Base-by-base conservation (phyloP, 2,797 vertebrate genomes). In the Pelochelys cantorii region DNA sequence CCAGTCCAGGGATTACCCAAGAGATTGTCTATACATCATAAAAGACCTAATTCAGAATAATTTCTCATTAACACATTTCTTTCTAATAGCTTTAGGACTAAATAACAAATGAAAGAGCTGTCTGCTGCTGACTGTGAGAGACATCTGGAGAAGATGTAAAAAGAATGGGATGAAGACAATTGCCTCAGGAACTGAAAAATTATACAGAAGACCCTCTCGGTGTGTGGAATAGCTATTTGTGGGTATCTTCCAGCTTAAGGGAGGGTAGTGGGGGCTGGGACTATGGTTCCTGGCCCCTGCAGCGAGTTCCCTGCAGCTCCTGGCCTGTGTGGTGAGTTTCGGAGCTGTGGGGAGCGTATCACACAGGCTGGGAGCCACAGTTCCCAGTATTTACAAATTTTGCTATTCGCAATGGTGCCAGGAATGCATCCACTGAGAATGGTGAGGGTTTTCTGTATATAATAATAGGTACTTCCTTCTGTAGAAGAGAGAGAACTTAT, bases 71-170 rank as follows among this genome's bases (percentile, higher is more conserved):
- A 52, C 79, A 84, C 59, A 89, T 89, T 88, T 93, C 94, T 91
- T 89, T 92, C 94, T 94, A 92, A 90, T 74, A 84, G 90, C 92
- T 90, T 91, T 80, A 86, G 60, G 93, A 96, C 96, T 95, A 96
- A 97, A 95, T 96, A 93, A 93, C 92, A 95, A 92, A 96, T 94
- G 85, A 96, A 96, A 96, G 92, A 68, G 23, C 7, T 83, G 11
- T 68, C 94, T 89, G 88, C 88, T 85, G 89, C 81, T 86, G 52
- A 79, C 92, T 83, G 94, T 91, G 56, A 90, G 94, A 95, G 91
- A 94, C 81, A 95, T 96, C 92, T 94, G 89, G 95, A 57, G 83
- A 96, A 93, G 86, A 81, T 91, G 91, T 94, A 95, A 96, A 86
- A 92, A 86, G 56, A 48, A 81, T 95, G 89, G 94, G 95, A 93